Conservation (phyloP, 1,140 invertebrate species). For the Lucilia cuprina region DNA sequence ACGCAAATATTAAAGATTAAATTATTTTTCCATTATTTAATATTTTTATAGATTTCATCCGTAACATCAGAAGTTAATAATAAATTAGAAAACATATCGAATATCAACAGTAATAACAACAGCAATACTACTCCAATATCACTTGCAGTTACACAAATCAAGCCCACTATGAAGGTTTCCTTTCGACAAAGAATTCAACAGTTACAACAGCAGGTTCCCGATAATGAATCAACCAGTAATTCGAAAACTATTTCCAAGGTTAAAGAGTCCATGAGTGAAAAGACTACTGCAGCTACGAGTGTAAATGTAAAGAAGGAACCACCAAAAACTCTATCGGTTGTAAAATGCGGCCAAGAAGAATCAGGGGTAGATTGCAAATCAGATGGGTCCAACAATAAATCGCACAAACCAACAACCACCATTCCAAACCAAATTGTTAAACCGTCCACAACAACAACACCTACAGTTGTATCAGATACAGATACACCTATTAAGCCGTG, state of each 20-base stretch:
- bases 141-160: conserved; percentile 49
- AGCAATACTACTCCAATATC: conserved; percentile 34
- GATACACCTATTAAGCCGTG: conserved; percentile 60
- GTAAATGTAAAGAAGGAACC: background rate
- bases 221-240: too few species aligned
- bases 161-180: conserved; percentile 58
- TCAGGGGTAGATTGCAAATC: background rate
- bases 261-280: background rate
- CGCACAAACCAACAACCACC: conserved; percentile 39
- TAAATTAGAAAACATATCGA: conserved; percentile 31
- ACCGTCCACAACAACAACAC: conserved; percentile 42
- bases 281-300: background rate
- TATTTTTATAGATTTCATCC: background rate
- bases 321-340: background rate
- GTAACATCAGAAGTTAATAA: conserved; percentile 6
- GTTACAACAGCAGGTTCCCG: conserved; percentile 44
- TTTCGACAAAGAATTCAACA: conserved; percentile 58
- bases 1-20: background rate
- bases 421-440: conserved; percentile 47
- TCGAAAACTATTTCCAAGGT: background rate
- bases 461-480: conserved; percentile 50
- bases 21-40: background rate
- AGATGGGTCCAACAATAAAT: conserved; percentile 18
- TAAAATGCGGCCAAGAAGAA: background rate
- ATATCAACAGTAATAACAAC: conserved; percentile 18